These are phyloP conservation scores for Melanogrammus aeglefinus DNA, from an alignment of 2,797 vertebrate species.

Conservation along the genomic window DNA sequence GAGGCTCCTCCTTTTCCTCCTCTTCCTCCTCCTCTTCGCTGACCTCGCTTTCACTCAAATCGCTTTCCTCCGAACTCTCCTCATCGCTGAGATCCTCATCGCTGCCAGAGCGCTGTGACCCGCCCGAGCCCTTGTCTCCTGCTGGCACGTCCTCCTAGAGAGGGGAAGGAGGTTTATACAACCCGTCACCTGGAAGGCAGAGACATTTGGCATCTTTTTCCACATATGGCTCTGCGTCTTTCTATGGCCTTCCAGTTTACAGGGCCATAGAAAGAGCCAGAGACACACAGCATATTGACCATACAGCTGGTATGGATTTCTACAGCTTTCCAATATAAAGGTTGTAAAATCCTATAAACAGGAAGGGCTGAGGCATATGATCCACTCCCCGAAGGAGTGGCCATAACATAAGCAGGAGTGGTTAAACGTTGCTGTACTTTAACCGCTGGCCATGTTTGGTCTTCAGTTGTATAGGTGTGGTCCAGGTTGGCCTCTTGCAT, in stretches of 20 bases:
- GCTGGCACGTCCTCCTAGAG: constrained; percentile 54
- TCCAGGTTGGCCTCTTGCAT: constrained; percentile 44
- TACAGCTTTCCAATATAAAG: no score
- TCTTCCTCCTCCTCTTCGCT: constrained; percentile 62
- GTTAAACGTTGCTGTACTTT: not conserved
- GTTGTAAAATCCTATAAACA: no score
- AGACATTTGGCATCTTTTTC: not conserved
- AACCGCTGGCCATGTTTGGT: not conserved
- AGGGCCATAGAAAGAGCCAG: not conserved
- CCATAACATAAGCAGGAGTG: not conserved
- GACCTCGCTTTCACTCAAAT: constrained; percentile 54
- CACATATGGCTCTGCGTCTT: no score
- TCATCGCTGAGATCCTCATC: constrained; percentile 59
- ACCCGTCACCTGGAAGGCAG: not conserved
- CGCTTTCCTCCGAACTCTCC: constrained; percentile 54
- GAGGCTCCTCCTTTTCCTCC: constrained; percentile 78
- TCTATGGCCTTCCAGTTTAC: no score
- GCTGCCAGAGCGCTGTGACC: constrained; percentile 59
- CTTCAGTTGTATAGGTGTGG: not conserved
- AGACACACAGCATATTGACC: not conserved
- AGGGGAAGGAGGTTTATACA: constrained; percentile 1
- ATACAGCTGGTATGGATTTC: no score
- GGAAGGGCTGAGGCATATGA: not conserved
- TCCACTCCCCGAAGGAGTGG: not conserved
- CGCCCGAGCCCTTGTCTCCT: constrained; percentile 47